Evolutionary conservation across 2,888 invertebrate genomes (phyloP), one percentile per base, ranked within the genome.

Genomic region (Lasioglossum vierecki): DNA sequence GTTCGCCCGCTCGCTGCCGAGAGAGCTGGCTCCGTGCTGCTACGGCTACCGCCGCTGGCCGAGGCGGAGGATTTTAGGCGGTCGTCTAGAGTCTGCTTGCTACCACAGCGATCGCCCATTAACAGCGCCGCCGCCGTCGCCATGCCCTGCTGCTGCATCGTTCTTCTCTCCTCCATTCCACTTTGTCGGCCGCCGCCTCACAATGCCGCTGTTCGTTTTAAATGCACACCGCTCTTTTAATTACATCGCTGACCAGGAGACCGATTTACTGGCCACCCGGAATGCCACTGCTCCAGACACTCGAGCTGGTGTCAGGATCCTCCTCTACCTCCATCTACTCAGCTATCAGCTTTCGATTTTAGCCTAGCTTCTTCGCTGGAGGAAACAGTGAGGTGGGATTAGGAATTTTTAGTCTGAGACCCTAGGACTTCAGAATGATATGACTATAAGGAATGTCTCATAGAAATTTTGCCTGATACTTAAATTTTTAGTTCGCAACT

Each of bases 211-310:
- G 35, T 66, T 82, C 74, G 84, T 85, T 91, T 88, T 84, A 88
- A 92, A 91, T 90, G 88, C 88, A 87, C 87, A 85, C 35, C 88
- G 80, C 89, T 84, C 91, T 70, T 93, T 92, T 92, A 92, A 93
- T 93, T 91, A 90, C 88, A 88, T 84, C 80, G 77, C 81, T 80
- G 79, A 81, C 84, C 82, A 83, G 78, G 71, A 86, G 82, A 82
- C 87, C 90, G 89, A 91, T 94, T 93, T 92, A 46, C 60, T 13
- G 41, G 4, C 26, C 44, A 18, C 11, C 22, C 0, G 41, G 75
- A 60, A 18, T 39, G 46, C 8, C 26, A 15, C 26, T 30, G 53
- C n/a, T 1, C 15, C 2, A 26, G 71, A 15, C 6, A 11, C 46
- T 18, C 26, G 63, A 30, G 13, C 15, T 6, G 30, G 30, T 1